Evolutionary conservation across 2,888 invertebrate genomes (phyloP).

Genomic region (Spicauda simplicius): DNA sequence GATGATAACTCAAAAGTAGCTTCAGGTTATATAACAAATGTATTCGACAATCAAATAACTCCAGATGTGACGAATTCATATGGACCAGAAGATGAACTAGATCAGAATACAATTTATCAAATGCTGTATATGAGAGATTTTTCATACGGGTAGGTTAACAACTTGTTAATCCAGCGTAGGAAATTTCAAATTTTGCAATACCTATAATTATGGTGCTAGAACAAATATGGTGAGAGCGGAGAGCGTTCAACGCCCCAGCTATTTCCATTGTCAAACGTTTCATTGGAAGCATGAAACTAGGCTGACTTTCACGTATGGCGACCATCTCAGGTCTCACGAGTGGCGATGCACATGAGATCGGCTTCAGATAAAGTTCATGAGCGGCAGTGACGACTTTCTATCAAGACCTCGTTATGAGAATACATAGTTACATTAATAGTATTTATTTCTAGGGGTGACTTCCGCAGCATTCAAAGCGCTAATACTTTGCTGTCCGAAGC

Average conservation of each 20-base stretch:
- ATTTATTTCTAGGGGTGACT: conserved; percentile 51
- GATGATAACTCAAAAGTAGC: conserved; percentile 52
- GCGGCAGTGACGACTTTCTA: too few relatives aligned
- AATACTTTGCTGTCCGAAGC: conserved; percentile 57
- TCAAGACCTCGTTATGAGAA: too few relatives aligned
- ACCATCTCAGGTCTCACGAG: too few relatives aligned
- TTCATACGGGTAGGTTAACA: conserved; percentile 52
- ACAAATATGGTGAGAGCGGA: too few relatives aligned
- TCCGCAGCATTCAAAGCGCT: conserved; percentile 52
- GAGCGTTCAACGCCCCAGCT: too few relatives aligned
- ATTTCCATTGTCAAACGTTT: too few relatives aligned
- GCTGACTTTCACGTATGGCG: too few relatives aligned
- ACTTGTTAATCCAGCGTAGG: conserved; percentile 27
- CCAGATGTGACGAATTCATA: conserved; percentile 42
- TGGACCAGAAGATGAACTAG: conserved; percentile 42
- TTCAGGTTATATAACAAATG: conserved; percentile 47
- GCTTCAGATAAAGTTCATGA: too few relatives aligned
- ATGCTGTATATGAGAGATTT: conserved; percentile 52
- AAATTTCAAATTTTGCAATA: background rate
- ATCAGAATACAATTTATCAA: conserved; percentile 49
- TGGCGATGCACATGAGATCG: too few relatives aligned
- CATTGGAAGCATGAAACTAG: too few relatives aligned
- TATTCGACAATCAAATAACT: conserved; percentile 7
- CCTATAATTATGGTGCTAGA: too few relatives aligned
- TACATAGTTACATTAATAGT: too few relatives aligned